These are phyloP conservation scores for Bos indicus DNA, from an alignment of 2,113 vertebrate genomes.

Conservation along the genomic window DNA sequence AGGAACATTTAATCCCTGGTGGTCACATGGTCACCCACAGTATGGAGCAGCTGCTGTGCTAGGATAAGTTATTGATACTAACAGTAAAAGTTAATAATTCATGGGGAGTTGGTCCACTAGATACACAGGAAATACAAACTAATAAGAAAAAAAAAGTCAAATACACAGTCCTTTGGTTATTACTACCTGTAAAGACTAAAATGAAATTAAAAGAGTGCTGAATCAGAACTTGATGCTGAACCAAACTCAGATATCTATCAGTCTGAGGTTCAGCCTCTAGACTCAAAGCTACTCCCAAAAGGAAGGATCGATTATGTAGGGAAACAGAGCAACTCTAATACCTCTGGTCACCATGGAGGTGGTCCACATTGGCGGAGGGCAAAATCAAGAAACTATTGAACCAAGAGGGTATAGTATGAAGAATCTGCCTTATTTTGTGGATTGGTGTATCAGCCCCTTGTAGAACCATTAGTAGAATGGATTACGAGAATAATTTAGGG, in stretches of 20 bases:
- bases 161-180: background rate
- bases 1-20: background rate
- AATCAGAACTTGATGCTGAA: background rate
- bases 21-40: background rate
- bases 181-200: background rate
- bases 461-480: background rate
- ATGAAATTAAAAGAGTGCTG: background rate
- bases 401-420: background rate
- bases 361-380: background rate
- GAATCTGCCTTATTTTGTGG: background rate
- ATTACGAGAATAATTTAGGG: background rate
- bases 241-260: background rate
- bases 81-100: background rate
- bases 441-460: background rate
- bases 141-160: background rate
- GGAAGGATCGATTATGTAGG: background rate
- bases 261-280: background rate
- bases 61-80: background rate
- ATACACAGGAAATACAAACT: background rate
- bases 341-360: background rate
- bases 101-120: background rate
- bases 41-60: background rate
- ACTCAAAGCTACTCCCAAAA: background rate
- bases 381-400: background rate
- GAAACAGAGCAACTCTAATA: background rate